Conservation (phyloP, 35 echinoderm and acorn worm species). For the Amphiura filiformis region DNA sequence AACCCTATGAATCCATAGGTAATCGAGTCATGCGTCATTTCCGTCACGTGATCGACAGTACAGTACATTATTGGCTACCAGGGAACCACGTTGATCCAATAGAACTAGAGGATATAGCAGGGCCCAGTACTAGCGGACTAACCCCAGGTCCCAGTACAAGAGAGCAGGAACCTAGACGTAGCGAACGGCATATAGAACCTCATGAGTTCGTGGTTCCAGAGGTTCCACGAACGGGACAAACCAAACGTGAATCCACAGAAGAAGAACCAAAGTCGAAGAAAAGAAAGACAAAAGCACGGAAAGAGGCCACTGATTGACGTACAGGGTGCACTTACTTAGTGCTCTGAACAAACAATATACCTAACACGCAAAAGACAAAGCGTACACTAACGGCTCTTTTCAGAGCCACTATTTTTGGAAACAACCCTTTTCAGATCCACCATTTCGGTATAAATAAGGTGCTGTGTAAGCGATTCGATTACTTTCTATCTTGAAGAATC, state of each 20-base stretch:
- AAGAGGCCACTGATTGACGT: too few relatives aligned
- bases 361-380: too few relatives aligned
- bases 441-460: too few relatives aligned
- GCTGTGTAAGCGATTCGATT: too few relatives aligned
- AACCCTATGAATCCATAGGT: conserved; percentile 88
- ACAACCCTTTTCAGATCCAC: too few relatives aligned
- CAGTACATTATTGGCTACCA: conserved; percentile 84
- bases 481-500: too few relatives aligned
- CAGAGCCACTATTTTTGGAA: too few relatives aligned
- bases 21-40: conserved; percentile 86
- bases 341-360: too few relatives aligned
- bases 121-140: neutral
- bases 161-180: neutral
- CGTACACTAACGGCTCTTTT: too few relatives aligned
- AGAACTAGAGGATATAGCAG: neutral
- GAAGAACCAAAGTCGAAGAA: too few relatives aligned
- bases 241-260: neutral
- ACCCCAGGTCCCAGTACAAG: neutral
- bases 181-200: neutral
- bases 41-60: conserved; percentile 88
- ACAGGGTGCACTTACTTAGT: too few relatives aligned
- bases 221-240: neutral
- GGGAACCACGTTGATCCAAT: conserved; percentile 55
- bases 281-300: too few relatives aligned
- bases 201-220: neutral